Evolutionary conservation across 64 coral and sea anemone species (phyloP), one percentile per base, ranked within the genome.

Genomic region (Anthopleura sola): DNA sequence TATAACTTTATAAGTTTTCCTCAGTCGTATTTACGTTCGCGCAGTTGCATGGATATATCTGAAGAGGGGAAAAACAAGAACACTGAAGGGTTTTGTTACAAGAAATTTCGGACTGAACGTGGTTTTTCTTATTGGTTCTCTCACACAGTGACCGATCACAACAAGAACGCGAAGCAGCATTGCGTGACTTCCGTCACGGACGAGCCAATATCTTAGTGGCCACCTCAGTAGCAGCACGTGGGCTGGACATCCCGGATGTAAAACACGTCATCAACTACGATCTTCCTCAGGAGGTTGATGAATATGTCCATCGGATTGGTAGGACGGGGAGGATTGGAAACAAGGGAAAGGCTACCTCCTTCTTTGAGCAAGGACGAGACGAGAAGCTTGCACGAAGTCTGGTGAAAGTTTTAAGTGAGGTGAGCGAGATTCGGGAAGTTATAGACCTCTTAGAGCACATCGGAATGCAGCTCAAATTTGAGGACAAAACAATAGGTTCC

Each of bases 251-350:
- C 33, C 86, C 92, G 66, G 89, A 98, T 89, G 95, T 98, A 9
- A 94, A 94, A 19, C 95, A 98, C 24, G 95, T 98, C 23, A 90
- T 98, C 55, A 98, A 98, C 57, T 98, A 86, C 55, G 95, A 98
- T n/a, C 86, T 98, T 31, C 95, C 95, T 8, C 95, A 94, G 46
- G 83, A 81, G 5, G 91, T 98, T 49, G 95, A 98, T 31, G 95
- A 98, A 33, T 98, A 98, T 80, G 95, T 98, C 10, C 95, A 98
- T 75, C 86, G 95, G 11, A 94, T 98, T 85, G 95, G 95, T n/a
- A 90, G 95, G 13, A 98, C 95, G 62, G 95, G 95, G 8, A 88
- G 95, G 58, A 98, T 98, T 80, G 92, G 95, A 13, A 98, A 98
- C 84, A 84, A 91, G 37, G 95, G 95, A 29, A 89, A 88, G 62